These are phyloP conservation scores for Ips nitidus DNA, from an alignment of 1,140 invertebrate species.

Conservation along the genomic window DNA sequence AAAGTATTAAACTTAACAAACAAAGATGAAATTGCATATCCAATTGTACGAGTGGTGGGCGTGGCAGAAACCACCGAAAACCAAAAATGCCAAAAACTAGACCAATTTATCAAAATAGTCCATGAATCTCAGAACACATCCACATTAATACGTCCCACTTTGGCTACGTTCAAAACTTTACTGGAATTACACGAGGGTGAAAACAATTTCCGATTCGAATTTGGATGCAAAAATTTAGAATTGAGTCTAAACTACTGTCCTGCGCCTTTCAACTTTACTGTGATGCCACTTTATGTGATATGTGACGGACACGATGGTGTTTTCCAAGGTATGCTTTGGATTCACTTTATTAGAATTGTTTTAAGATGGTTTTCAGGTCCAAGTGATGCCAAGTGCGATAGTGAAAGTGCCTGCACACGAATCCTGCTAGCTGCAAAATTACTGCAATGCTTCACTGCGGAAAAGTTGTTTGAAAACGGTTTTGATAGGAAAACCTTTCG, in stretches of 20 bases:
- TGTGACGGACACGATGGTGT: slow-evolving; percentile 74
- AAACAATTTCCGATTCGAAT: slow-evolving; percentile 43
- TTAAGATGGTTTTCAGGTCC: too few species aligned
- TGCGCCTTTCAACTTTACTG: slow-evolving; percentile 45
- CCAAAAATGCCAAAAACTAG: neutral
- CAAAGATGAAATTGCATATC: slow-evolving; percentile 35
- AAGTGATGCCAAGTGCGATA: slow-evolving; percentile 54
- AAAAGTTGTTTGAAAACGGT: slow-evolving; percentile 82
- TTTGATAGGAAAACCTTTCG: slow-evolving; percentile 81
- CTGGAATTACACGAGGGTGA: slow-evolving; percentile 41
- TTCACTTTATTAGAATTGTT: neutral
- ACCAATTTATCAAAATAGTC: neutral
- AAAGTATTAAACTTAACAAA: slow-evolving; percentile 38
- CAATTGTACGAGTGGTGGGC: slow-evolving; percentile 37
- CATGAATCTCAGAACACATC: neutral
- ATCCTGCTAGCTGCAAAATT: slow-evolving; percentile 78
- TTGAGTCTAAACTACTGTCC: slow-evolving; percentile 34
- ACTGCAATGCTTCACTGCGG: slow-evolving; percentile 83
- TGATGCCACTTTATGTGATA: slow-evolving; percentile 73
- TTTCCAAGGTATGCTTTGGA: slow-evolving; percentile 61
- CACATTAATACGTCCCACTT: neutral
- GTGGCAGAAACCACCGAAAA: slow-evolving; percentile 4
- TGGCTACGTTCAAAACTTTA: slow-evolving; percentile 42
- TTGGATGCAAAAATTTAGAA: slow-evolving; percentile 35
- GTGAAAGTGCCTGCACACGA: slow-evolving; percentile 73